phyloP scores from a whole-genome alignment of 2,797 vertebrate species.

The Coendou prehensilis region DNA sequence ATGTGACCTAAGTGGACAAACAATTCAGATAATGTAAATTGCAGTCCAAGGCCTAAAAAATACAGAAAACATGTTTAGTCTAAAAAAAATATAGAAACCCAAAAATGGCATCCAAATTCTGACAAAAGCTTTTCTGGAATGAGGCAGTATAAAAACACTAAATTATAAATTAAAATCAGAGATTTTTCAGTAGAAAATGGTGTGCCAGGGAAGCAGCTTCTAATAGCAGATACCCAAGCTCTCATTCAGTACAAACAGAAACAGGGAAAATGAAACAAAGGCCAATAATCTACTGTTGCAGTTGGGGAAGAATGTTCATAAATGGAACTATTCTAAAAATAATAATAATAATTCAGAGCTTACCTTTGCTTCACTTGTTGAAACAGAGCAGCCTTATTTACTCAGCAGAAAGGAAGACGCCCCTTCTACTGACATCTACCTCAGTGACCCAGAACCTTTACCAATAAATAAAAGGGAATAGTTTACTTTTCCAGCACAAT shows the following conservation, averaged over 20 bases:
- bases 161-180: slow-evolving; percentile 70
- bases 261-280: not conserved
- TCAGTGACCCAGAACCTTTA: not conserved
- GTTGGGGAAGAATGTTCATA: slow-evolving; percentile 24
- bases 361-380: not conserved
- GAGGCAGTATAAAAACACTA: slow-evolving; percentile 44
- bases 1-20: slow-evolving; percentile 83
- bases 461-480: not conserved
- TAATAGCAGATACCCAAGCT: not conserved
- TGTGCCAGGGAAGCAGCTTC: not conserved
- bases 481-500: not conserved
- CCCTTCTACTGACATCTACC: not conserved
- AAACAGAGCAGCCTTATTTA: not conserved
- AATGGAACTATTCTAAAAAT: not conserved
- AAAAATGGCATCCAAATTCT: slow-evolving; percentile 80
- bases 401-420: not conserved
- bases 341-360: not conserved
- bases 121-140: slow-evolving; percentile 67
- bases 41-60: slow-evolving; percentile 74
- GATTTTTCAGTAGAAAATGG: slow-evolving; percentile 49
- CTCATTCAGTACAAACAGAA: not conserved
- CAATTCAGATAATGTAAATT: slow-evolving; percentile 85
- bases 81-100: slow-evolving; percentile 78
- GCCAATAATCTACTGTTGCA: not conserved
- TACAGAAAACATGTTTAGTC: slow-evolving; percentile 83